Evolutionary conservation across 2,797 vertebrate genomes (phyloP).

Genomic region (Clamator glandarius): DNA sequence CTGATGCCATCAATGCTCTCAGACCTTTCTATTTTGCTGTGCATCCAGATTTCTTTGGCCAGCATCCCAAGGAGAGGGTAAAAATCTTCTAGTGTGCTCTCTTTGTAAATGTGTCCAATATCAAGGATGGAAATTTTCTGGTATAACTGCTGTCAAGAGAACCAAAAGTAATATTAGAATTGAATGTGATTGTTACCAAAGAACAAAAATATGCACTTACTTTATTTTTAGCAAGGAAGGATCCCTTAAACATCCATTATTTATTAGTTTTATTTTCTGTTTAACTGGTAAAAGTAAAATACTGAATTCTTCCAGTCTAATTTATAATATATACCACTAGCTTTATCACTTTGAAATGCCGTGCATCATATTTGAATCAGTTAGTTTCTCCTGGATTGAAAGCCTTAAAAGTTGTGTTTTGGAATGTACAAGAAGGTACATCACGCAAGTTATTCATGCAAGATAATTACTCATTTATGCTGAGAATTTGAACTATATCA

Average conservation of each 20-base stretch:
- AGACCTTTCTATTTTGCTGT: slow-evolving; percentile 98
- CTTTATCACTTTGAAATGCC: background rate
- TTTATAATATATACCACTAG: background rate
- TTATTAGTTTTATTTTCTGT: background rate
- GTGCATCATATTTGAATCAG: background rate
- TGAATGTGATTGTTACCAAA: background rate
- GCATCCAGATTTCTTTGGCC: slow-evolving; percentile 97
- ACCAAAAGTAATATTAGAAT: background rate
- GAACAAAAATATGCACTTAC: background rate
- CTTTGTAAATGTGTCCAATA: background rate
- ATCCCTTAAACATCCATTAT: background rate
- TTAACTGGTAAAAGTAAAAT: background rate
- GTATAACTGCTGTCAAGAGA: background rate
- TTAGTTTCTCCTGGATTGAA: background rate
- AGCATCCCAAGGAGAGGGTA: slow-evolving; percentile 94
- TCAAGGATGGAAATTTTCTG: background rate
- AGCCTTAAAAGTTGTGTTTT: background rate
- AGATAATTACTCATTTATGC: background rate
- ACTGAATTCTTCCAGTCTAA: background rate
- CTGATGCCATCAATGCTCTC: slow-evolving; percentile 91
- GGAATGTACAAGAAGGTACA: background rate
- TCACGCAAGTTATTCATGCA: background rate
- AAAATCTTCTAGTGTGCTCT: slow-evolving; percentile 18
- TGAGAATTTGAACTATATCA: background rate
- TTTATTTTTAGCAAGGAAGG: background rate